These are phyloP conservation scores for Agelastica alni DNA, from an alignment of 2,888 invertebrate genomes.

Conservation along the genomic window DNA sequence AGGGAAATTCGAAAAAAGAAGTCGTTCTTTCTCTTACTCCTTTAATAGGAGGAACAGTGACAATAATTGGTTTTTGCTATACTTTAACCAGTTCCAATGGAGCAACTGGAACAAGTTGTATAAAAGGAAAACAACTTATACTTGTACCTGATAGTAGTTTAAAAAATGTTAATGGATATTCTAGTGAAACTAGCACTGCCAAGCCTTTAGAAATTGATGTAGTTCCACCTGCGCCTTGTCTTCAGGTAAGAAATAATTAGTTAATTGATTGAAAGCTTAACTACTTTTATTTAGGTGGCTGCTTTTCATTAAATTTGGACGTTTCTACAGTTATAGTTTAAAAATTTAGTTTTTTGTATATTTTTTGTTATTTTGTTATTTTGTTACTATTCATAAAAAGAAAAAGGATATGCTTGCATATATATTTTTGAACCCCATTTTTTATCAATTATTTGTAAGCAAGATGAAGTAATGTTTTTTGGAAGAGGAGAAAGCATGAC, in stretches of 20 bases:
- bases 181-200: slow-evolving; percentile 46
- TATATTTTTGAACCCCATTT: too few species aligned
- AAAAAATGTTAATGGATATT: slow-evolving; percentile 53
- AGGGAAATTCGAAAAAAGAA: slow-evolving; percentile 65
- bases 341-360: too few species aligned
- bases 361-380: too few species aligned
- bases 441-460: too few species aligned
- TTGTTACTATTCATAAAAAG: too few species aligned
- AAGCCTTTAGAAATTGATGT: slow-evolving; percentile 75
- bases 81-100: slow-evolving; percentile 48
- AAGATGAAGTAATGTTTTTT: too few species aligned
- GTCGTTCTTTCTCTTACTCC: slow-evolving; percentile 76
- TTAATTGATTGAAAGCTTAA: too few species aligned
- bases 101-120: slow-evolving; percentile 54
- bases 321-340: too few species aligned
- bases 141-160: slow-evolving; percentile 50
- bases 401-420: too few species aligned
- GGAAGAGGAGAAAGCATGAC: too few species aligned
- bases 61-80: slow-evolving; percentile 69
- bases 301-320: too few species aligned
- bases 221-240: slow-evolving; percentile 77
- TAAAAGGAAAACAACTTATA: slow-evolving; percentile 66
- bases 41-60: slow-evolving; percentile 71
- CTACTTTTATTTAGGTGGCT: too few species aligned
- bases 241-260: slow-evolving; percentile 77